Conservation (phyloP, 92 coral and sea anemone species). For the Phenganax marumi region DNA sequence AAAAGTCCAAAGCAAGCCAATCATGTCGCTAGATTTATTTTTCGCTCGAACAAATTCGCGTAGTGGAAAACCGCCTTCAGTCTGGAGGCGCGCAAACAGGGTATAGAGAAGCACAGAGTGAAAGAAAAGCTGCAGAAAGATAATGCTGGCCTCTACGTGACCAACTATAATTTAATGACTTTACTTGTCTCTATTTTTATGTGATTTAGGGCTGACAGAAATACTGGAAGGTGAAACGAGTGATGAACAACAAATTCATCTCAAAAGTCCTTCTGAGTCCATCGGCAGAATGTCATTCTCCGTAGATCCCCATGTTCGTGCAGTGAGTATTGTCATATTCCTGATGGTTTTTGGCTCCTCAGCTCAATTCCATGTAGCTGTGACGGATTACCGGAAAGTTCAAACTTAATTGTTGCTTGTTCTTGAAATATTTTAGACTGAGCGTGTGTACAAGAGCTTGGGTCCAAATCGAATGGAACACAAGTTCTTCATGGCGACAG, state of each 20-base stretch:
- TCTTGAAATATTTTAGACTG: slow-evolving; percentile 52
- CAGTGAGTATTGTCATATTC: slow-evolving; percentile 49
- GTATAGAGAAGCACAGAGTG: too few relatives aligned
- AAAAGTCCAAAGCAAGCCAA: too few relatives aligned
- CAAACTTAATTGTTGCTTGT: neutral
- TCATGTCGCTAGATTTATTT: too few relatives aligned
- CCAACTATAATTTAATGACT: neutral
- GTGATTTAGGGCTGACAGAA: slow-evolving; percentile 69
- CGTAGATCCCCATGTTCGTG: slow-evolving; percentile 67
- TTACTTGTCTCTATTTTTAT: neutral
- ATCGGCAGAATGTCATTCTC: slow-evolving; percentile 75
- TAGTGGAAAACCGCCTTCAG: too few relatives aligned
- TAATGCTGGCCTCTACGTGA: neutral
- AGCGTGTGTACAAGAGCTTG: slow-evolving; percentile 67
- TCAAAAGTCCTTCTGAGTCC: slow-evolving; percentile 58
- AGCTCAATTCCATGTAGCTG: neutral
- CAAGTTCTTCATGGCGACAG: slow-evolving; percentile 76
- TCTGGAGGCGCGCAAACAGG: too few relatives aligned
- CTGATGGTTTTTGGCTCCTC: neutral
- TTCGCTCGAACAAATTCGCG: too few relatives aligned
- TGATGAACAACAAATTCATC: slow-evolving; percentile 65
- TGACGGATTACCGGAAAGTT: neutral
- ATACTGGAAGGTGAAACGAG: slow-evolving; percentile 74
- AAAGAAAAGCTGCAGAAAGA: too few relatives aligned
- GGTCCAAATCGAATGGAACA: slow-evolving; percentile 78